phyloP scores from a whole-genome alignment of 2,113 vertebrate species.

The Ammodramus savannarum region DNA sequence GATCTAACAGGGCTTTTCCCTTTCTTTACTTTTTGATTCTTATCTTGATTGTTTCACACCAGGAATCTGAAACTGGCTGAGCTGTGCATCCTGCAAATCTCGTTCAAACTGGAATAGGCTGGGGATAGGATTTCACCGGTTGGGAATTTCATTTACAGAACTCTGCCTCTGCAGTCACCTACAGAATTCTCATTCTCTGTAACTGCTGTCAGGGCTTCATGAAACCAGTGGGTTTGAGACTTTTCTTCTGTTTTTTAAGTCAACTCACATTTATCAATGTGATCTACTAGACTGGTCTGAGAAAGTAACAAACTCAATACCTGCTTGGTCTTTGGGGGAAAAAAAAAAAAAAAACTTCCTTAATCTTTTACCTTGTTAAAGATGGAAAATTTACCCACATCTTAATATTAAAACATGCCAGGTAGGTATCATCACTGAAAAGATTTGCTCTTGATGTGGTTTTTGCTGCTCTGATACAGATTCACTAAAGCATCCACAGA shows the following conservation, averaged over 20 bases:
- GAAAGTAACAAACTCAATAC: neutral
- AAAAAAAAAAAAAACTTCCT: neutral
- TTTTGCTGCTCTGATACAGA: neutral
- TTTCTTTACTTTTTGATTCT: slow-evolving; percentile 24
- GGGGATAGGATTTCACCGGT: neutral
- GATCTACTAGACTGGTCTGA: neutral
- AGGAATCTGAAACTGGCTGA: neutral
- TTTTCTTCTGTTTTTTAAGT: neutral
- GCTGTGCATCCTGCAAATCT: neutral
- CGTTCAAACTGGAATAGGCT: neutral
- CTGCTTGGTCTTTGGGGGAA: neutral
- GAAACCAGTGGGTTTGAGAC: neutral
- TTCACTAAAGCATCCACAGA: neutral
- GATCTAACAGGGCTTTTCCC: neutral
- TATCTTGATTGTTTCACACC: slow-evolving; percentile 20
- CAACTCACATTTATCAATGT: neutral
- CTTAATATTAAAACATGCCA: neutral
- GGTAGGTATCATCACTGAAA: neutral
- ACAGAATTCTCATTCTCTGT: neutral
- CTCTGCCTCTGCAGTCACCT: neutral
- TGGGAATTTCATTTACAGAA: neutral
- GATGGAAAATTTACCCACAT: neutral
- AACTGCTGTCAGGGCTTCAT: neutral
- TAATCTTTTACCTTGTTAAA: neutral
- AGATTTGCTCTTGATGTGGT: neutral